Evolutionary conservation across 2,797 vertebrate genomes (phyloP).

Genomic region (Florisuga fusca): DNA sequence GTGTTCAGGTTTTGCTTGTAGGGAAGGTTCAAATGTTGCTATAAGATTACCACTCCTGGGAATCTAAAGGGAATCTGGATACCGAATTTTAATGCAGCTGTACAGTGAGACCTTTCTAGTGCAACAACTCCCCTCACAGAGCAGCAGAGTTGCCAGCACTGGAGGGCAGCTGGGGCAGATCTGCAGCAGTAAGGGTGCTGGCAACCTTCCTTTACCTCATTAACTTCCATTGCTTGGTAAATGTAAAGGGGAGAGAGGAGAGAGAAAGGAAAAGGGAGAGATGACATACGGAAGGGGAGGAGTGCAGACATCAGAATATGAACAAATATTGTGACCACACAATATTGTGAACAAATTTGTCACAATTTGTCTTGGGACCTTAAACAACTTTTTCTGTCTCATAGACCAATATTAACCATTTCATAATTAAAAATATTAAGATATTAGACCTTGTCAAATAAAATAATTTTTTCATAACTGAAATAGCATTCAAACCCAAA

Average conservation of each 20-base stretch:
- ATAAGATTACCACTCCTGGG: neutral
- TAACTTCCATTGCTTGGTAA: neutral
- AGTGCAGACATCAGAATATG: neutral
- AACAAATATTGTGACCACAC: neutral
- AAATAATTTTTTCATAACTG: neutral
- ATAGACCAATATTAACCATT: neutral
- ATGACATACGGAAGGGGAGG: neutral
- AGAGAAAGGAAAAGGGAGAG: neutral
- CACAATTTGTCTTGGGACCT: neutral
- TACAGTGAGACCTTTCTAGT: accelerated
- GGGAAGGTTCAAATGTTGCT: neutral
- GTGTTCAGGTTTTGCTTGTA: neutral
- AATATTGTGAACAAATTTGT: no score
- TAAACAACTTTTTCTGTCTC: neutral
- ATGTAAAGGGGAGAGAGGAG: neutral
- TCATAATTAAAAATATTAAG: neutral
- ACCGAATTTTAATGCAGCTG: neutral
- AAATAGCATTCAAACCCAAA: neutral
- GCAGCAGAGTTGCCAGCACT: neutral
- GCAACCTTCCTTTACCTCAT: neutral
- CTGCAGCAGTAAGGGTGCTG: neutral
- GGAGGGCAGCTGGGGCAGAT: neutral
- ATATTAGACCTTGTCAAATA: neutral
- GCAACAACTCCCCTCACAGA: neutral
- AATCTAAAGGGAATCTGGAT: neutral